Evolutionary conservation across 2,113 vertebrate species (phyloP).

Genomic region (Cercopithecus mona): DNA sequence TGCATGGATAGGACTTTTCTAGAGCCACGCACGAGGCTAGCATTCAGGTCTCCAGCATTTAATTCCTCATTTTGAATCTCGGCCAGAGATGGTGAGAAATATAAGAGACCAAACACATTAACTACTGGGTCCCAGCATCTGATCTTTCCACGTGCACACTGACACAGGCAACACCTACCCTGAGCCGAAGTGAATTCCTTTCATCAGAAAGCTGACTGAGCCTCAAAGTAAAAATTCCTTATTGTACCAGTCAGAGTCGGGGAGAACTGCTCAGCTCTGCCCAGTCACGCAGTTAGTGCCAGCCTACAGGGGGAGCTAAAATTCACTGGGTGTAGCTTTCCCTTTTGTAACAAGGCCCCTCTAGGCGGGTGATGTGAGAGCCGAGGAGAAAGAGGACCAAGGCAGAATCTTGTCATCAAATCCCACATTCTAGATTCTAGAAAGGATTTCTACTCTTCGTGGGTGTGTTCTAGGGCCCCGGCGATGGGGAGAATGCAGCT

Average conservation of each 20-base stretch:
- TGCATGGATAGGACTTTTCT: background rate
- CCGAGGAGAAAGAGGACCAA: background rate
- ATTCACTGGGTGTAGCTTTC: background rate
- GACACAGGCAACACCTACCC: background rate
- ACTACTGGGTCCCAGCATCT: background rate
- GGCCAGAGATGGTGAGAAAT: background rate
- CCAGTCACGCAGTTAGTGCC: background rate
- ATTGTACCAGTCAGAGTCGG: background rate
- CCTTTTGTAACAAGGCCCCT: background rate
- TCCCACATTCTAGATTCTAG: background rate
- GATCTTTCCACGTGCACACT: background rate
- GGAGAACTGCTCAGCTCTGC: background rate
- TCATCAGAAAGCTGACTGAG: background rate
- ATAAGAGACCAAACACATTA: background rate
- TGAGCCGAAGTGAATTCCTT: background rate
- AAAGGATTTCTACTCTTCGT: background rate
- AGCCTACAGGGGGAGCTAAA: background rate
- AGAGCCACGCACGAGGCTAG: background rate
- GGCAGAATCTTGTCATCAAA: background rate
- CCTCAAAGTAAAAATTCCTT: slow-evolving; percentile 5
- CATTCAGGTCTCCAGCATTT: background rate
- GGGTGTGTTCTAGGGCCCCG: background rate
- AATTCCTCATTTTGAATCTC: background rate
- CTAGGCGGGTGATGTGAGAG: background rate
- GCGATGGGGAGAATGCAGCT: background rate